Conservation (phyloP, 2,797 vertebrate species). For the Lacerta viridis region DNA sequence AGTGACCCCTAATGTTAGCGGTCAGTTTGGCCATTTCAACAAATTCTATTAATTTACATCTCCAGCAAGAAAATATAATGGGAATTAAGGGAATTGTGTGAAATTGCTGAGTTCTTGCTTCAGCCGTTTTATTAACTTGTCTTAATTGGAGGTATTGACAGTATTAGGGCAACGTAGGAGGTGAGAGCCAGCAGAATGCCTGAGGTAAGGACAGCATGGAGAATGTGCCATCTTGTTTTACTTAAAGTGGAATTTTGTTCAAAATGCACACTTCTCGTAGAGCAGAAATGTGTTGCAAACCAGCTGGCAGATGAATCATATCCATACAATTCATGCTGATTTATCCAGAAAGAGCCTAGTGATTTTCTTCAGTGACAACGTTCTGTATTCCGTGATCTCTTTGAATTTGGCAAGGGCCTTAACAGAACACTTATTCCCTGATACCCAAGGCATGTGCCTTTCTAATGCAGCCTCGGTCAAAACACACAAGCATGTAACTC, state of each 20-base stretch:
- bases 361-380: neutral
- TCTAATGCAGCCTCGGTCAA: neutral
- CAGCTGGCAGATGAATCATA: neutral
- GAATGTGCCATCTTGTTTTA: neutral
- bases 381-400: neutral
- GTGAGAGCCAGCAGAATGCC: neutral
- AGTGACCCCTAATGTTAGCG: no score
- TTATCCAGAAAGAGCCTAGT: neutral
- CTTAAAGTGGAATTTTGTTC: neutral
- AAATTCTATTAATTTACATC: no score
- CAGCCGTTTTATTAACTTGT: neutral
- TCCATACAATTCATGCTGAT: neutral
- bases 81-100: neutral
- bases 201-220: neutral
- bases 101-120: neutral
- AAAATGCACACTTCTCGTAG: neutral
- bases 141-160: constrained; percentile 1
- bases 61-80: constrained; percentile 11
- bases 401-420: neutral
- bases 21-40: no score
- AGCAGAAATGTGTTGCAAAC: neutral
- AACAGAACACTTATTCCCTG: neutral
- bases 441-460: neutral
- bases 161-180: neutral
- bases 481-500: neutral